Conservation (phyloP, 2,797 vertebrate species). For the Parauchenoglanis ngamensis region DNA sequence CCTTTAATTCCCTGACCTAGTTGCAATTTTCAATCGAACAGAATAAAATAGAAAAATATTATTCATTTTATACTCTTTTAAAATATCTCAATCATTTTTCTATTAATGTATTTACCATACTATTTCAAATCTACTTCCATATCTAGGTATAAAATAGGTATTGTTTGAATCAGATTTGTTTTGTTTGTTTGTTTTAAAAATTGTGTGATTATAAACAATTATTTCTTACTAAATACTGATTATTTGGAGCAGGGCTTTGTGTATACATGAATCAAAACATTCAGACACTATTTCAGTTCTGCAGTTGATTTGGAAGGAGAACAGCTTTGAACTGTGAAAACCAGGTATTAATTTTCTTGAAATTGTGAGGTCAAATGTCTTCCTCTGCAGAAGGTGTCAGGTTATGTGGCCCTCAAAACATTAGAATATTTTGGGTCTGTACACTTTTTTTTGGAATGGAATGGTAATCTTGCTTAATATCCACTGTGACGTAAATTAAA, state of each 20-base stretch:
- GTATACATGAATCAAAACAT: not conserved
- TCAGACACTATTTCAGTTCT: not conserved
- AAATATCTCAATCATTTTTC: not conserved
- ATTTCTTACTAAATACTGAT: not conserved
- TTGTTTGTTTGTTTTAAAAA: not conserved
- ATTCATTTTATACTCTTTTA: not conserved
- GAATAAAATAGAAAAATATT: not conserved
- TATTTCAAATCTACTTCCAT: not conserved
- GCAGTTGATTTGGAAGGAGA: not conserved
- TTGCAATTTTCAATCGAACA: not conserved
- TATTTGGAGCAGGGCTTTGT: not conserved
- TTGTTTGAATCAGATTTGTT: not conserved
- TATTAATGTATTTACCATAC: not conserved
- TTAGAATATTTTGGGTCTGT: conserved; percentile 3
- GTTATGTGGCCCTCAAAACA: not conserved
- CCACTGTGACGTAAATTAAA: conserved; percentile 20
- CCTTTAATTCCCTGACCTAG: not conserved
- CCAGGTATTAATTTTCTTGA: not conserved
- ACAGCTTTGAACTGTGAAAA: not conserved
- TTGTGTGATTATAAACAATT: not conserved
- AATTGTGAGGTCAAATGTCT: not conserved
- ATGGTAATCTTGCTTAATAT: conserved; percentile 3
- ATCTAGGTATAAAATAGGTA: not conserved
- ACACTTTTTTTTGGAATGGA: not conserved
- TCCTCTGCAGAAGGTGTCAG: not conserved